Evolutionary conservation across 2,797 vertebrate species (phyloP).

Genomic region (Onychomys arenicola): DNA sequence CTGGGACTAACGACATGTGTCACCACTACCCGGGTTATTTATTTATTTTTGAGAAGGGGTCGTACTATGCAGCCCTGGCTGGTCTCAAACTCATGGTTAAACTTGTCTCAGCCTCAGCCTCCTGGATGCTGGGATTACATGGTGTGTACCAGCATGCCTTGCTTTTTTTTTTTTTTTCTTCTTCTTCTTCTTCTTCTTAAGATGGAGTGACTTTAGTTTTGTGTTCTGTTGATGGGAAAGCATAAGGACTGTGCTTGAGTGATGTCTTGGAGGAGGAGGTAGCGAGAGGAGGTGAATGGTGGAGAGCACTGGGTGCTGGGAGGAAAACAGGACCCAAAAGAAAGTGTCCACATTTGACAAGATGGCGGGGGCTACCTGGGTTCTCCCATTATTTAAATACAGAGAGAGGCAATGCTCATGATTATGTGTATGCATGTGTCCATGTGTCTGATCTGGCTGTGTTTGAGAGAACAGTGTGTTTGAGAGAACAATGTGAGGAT

Average conservation of each 20-base stretch:
- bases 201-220: neutral
- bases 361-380: accelerated
- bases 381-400: neutral
- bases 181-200: too few species aligned
- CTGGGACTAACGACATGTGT: neutral
- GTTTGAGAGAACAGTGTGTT: neutral
- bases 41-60: neutral
- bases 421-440: neutral
- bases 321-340: too few species aligned
- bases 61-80: neutral
- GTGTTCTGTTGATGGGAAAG: neutral
- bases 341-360: neutral
- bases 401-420: neutral
- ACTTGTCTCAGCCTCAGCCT: neutral
- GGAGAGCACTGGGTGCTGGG: neutral
- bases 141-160: neutral
- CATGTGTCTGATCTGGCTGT: neutral
- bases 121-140: neutral
- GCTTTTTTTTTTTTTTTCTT: neutral
- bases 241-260: neutral
- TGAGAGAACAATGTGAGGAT: neutral
- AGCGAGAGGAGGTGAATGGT: neutral
- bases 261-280: neutral
- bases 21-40: neutral
- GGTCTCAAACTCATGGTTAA: neutral